Evolutionary conservation across 2,888 invertebrate species (phyloP), one percentile per base, ranked within the genome.

Genomic region (Chrysomela aeneicollis): DNA sequence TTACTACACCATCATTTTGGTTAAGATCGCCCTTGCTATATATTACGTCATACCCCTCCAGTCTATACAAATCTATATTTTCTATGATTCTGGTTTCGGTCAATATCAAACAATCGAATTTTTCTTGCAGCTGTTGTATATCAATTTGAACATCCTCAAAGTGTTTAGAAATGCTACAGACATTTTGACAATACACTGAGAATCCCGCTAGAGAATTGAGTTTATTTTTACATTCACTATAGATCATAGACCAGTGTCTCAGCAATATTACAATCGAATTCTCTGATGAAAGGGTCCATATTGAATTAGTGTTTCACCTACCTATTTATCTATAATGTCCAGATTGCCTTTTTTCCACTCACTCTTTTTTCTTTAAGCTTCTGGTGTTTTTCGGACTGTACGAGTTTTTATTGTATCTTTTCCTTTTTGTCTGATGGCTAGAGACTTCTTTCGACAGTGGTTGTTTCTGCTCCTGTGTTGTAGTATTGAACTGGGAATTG

Each of bases 1-100:
- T 50, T 1, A 50, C 21, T n/a, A 21, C 9, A 12, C 50, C 50
- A 21, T 50, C 50, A 21, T 50, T 50, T 19, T 50, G 50, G 17
- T 50, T 49, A 12, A 49, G 19, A 18, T 19, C 8, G 12, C 19
- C 49, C 12, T 6, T 19, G 49, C 21, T 49, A 18, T 49, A 49
- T 15, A 18, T 49, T n/a, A 49, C 19, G 12, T 49, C 49, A 8
- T 49, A 17, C 19, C 49, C 19, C 12, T 5, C 19, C 17, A 49
- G 22, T 12, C 17, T 17, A 49, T 49, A n/a, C n/a, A n/a, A n/a
- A n/a, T n/a, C n/a, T n/a, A n/a, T n/a, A n/a, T n/a, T n/a, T n/a
- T n/a, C n/a, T n/a, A n/a, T n/a, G n/a, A n/a, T n/a, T n/a, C n/a
- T n/a, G n/a, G n/a, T n/a, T n/a, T n/a, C n/a, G n/a, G n/a, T n/a